These are phyloP conservation scores for Epinephelus cyanopodus DNA, from an alignment of 2,113 vertebrate species.

Conservation along the genomic window DNA sequence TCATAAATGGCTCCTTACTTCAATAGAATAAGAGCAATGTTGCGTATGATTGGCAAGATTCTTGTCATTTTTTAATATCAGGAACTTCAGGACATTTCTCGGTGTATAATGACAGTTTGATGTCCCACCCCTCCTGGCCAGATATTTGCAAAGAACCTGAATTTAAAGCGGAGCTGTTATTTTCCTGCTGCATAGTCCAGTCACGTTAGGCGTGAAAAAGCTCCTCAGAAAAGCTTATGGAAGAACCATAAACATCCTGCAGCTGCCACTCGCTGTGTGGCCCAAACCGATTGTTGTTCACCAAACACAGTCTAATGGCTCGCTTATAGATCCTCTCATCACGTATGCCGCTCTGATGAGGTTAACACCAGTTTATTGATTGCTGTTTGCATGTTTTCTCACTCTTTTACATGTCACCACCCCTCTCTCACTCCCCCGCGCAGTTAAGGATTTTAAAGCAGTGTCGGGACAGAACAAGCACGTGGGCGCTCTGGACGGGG, in stretches of 20 bases:
- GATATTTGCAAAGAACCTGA: constrained; percentile 65
- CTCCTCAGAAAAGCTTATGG: constrained; percentile 83
- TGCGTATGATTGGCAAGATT: constrained; percentile 27
- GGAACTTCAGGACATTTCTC: constrained; percentile 24
- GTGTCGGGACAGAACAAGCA: constrained; percentile 80
- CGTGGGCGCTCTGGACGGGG: constrained; percentile 76
- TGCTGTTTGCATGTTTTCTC: constrained; percentile 85
- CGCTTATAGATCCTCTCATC: constrained; percentile 84
- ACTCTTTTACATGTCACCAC: constrained; percentile 73
- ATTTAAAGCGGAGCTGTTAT: constrained; percentile 66
- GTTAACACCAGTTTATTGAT: constrained; percentile 88
- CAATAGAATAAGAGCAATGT: background rate
- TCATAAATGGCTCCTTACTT: constrained; percentile 2
- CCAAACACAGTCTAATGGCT: constrained; percentile 80
- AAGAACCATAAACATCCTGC: constrained; percentile 85
- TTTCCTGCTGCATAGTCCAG: constrained; percentile 78
- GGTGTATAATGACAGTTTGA: constrained; percentile 50
- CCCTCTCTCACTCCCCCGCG: constrained; percentile 29
- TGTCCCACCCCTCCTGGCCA: constrained; percentile 25
- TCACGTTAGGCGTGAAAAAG: constrained; percentile 84
- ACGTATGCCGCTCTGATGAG: constrained; percentile 79
- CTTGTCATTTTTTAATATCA: constrained; percentile 2
- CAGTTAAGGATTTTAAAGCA: constrained; percentile 83
- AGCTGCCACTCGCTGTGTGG: constrained; percentile 74
- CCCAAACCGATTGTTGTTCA: constrained; percentile 68